Conservation (phyloP, 37 sponge, comb jelly and placozoan species). For the Halisarca cf. caerulea region DNA sequence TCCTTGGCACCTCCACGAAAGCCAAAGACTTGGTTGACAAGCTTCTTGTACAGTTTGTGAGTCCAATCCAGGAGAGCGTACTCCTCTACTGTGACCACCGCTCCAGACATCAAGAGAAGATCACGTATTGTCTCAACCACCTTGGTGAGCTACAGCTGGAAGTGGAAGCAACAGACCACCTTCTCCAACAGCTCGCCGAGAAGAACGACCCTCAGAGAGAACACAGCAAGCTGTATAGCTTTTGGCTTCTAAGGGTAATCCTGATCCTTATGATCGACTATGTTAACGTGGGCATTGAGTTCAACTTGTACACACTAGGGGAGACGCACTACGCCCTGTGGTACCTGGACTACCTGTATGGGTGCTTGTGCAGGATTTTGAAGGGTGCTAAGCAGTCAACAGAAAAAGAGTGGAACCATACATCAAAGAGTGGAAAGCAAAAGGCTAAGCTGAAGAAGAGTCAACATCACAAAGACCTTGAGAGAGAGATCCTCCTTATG, state of each 20-base stretch:
- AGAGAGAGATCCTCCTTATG: conserved; percentile 49
- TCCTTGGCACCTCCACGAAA: conserved; percentile 46
- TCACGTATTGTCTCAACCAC: conserved; percentile 47
- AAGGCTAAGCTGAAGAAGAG: conserved; percentile 48
- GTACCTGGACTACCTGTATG: conserved; percentile 93
- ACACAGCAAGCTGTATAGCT: conserved; percentile 60
- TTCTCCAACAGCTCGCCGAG: conserved; percentile 41
- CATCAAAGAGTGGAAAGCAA: conserved; percentile 64
- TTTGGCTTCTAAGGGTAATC: conserved; percentile 77
- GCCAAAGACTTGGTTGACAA: conserved; percentile 46
- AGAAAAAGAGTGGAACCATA: neutral
- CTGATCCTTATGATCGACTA: conserved; percentile 83
- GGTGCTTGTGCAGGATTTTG: conserved; percentile 72
- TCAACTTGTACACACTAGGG: conserved; percentile 81
- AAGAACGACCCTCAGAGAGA: conserved; percentile 65
- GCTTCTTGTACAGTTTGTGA: conserved; percentile 42
- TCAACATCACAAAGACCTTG: conserved; percentile 53
- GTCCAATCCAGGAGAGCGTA: conserved; percentile 46
- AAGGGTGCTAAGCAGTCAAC: conserved; percentile 60
- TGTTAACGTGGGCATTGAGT: conserved; percentile 86
- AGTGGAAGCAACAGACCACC: conserved; percentile 62
- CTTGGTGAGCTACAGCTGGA: conserved; percentile 75
- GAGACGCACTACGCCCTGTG: conserved; percentile 93
- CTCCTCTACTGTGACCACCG: conserved; percentile 77
- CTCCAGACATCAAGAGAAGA: conserved; percentile 62